A percentile compares a stretch with the other conserved stretches of the same genome.
Evolutionary conservation across 35 echinoderm and acorn worm species (phyloP).

Genomic region (Apostichopus japonicus): DNA sequence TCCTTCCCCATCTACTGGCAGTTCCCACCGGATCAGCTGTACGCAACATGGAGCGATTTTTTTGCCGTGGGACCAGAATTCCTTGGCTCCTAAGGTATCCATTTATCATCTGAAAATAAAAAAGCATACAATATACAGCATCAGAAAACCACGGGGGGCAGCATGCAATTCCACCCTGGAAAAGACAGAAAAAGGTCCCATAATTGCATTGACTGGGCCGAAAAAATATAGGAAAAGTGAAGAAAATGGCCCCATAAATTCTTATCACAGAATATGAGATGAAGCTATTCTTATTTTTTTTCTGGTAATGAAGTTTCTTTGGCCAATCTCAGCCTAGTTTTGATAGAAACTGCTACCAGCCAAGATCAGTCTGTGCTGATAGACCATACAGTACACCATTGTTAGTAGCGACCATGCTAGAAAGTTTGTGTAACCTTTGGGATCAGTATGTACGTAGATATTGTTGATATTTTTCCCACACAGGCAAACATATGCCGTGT

Average conservation of each 20-base stretch:
- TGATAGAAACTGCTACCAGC: too few relatives aligned
- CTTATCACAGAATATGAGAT: too few relatives aligned
- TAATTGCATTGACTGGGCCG: neutral
- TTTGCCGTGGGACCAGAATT: slow-evolving; percentile 6
- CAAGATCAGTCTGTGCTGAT: too few relatives aligned
- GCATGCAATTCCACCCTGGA: neutral
- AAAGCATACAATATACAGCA: slow-evolving; percentile 3
- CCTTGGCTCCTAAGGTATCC: slow-evolving; percentile 1
- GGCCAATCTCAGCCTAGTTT: too few relatives aligned
- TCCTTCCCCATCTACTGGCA: slow-evolving; percentile 20
- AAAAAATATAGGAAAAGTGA: too few relatives aligned
- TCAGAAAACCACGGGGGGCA: neutral
- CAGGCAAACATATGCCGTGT: too few relatives aligned
- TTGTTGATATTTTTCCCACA: neutral
- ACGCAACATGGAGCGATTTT: neutral
- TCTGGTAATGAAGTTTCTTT: too few relatives aligned
- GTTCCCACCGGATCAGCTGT: neutral
- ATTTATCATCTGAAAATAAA: neutral
- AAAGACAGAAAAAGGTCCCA: neutral
- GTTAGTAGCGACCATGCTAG: too few relatives aligned
- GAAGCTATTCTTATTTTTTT: too few relatives aligned
- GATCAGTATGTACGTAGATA: neutral
- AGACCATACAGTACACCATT: too few relatives aligned
- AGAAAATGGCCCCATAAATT: too few relatives aligned
- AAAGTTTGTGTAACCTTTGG: too few relatives aligned